Evolutionary conservation across 1,140 invertebrate genomes (phyloP).

Genomic region (honey bee (Apis mellifera)): Amel_HAv3.1 CM009942.2:11306001-11306500

Average conservation of each 20-base stretch:
- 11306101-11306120: background rate
- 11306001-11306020: slow-evolving; percentile 10
- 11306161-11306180: no score
- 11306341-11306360: background rate
- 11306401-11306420: background rate
- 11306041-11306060: slow-evolving; percentile 9
- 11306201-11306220: no score
- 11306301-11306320: background rate
- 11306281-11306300: no score
- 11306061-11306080: background rate
- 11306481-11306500: background rate
- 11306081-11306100: background rate
- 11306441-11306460: no score
- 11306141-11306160: no score
- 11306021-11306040: slow-evolving; percentile 8
- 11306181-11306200: no score
- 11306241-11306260: no score
- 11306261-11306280: no score
- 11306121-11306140: background rate
- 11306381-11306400: background rate
- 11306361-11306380: background rate
- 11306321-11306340: background rate
- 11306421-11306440: no score
- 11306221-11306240: no score
- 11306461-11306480: no score